Evolutionary conservation across 2,888 invertebrate species (phyloP), one percentile per base, ranked within the genome.

Genomic region (Lepidonotus clava): DNA sequence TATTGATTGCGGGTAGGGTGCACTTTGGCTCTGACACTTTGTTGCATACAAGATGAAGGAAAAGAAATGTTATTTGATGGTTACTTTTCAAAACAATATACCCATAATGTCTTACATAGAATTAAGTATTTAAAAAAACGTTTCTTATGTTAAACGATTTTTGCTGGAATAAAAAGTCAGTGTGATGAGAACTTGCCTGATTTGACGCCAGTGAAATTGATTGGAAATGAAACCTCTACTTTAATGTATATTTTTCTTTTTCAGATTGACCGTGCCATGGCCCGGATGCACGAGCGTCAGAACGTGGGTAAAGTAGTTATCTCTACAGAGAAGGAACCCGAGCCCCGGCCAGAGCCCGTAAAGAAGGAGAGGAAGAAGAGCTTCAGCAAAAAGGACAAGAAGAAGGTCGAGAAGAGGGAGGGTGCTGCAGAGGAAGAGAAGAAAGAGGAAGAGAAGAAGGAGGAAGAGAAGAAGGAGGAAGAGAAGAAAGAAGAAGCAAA

Each of bases 281-380:
- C 86, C 24, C 56, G 86, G 51, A 89, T 89, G 88, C 88, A 89
- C 41, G 88, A 89, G 28, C 28, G 89, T 4, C 66, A 86, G 53
- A 89, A 89, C 51, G 56, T 89, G 11, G 89, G 89, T 28, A 89
- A 89, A 84, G 89, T 89, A 28, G 53, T 89, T 80, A 36, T 89
- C 36, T 85, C 86, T 2, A 87, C 89, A 38, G 46, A 89, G 40
- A 88, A 89, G 67, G 87, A 80, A 46, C 76, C 67, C 18, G 71
- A 38, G 38, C n/a, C 21, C 32, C 80, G 77, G 46, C 46, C 61
- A 6, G 87, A 87, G 46, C 46, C 40, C n/a, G 80, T 46, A 53
- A 87, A 87, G 53, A 85, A 76, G 51, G 53, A 56, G 36, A 41
- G 76, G 61, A 87, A 87, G 46, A 80, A 86, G 34, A 36, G 83